Percentiles rank a stretch among this genome's conserved stretches.
Conservation (phyloP, 2,888 invertebrate genomes). For the Cephus spinipes region DNA sequence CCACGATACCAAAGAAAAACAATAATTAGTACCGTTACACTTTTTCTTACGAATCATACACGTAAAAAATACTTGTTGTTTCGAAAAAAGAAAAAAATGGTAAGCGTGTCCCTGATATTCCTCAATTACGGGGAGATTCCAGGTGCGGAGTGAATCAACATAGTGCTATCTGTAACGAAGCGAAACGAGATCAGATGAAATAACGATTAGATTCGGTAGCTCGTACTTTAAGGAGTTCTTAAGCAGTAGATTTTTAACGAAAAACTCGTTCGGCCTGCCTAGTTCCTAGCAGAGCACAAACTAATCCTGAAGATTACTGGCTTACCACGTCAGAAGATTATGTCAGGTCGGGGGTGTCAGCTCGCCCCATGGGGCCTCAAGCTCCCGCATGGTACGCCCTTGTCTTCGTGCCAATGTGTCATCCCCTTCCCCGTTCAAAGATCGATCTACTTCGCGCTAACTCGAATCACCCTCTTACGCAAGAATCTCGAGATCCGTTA, state of each 20-base stretch:
- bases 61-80: too few relatives aligned
- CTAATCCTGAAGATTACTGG: constrained; percentile 61
- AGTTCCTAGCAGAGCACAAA: constrained; percentile 15
- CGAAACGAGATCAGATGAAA: not conserved
- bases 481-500: not conserved
- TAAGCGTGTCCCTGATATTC: too few relatives aligned
- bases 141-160: not conserved
- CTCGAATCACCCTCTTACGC: not conserved
- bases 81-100: too few relatives aligned
- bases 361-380: constrained; percentile 51
- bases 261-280: constrained; percentile 22
- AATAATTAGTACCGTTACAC: too few relatives aligned
- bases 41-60: too few relatives aligned
- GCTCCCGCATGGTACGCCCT: constrained; percentile 31
- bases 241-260: not conserved
- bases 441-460: constrained; percentile 11
- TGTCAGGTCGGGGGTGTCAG: constrained; percentile 65
- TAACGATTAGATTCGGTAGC: not conserved
- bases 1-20: too few relatives aligned
- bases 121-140: not conserved
- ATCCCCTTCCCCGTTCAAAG: constrained; percentile 22
- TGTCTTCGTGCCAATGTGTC: constrained; percentile 7
- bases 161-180: not conserved
- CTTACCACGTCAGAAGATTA: constrained; percentile 66
- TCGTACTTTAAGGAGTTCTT: not conserved